These are phyloP conservation scores for Epizoanthus illoricatus DNA, from an alignment of 92 coral and sea anemone genomes.

Conservation along the genomic window DNA sequence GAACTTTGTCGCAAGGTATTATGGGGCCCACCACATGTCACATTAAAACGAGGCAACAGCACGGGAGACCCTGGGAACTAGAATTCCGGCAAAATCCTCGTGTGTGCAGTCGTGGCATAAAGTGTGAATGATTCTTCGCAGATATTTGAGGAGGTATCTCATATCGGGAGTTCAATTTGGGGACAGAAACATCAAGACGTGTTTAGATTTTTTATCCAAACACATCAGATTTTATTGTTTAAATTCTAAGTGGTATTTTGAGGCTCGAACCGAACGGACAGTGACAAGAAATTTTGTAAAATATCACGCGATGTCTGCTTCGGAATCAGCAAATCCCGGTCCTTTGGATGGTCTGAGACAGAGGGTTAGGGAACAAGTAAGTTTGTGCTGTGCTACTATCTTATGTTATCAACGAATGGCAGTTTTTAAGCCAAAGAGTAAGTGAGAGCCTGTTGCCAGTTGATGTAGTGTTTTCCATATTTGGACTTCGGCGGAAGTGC, in stretches of 20 bases:
- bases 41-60: slow-evolving; percentile 20
- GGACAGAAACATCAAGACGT: not conserved
- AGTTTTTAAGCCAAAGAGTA: too few species aligned
- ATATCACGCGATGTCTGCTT: slow-evolving; percentile 36
- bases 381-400: not conserved
- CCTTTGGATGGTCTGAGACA: slow-evolving; percentile 26
- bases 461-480: too few species aligned
- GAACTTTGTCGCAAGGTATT: not conserved
- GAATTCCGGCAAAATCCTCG: slow-evolving; percentile 21
- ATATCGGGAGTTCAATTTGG: slow-evolving; percentile 16
- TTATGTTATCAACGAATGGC: too few species aligned
- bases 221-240: slow-evolving; percentile 7
- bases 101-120: slow-evolving; percentile 34
- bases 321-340: slow-evolving; percentile 24
- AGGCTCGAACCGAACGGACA: not conserved
- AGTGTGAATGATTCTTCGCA: slow-evolving; percentile 40
- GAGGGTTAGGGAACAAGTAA: slow-evolving; percentile 39
- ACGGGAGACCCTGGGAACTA: slow-evolving; percentile 29
- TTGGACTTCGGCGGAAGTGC: too few species aligned
- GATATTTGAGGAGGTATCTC: slow-evolving; percentile 22
- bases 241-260: slow-evolving; percentile 10
- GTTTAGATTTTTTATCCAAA: slow-evolving; percentile 1
- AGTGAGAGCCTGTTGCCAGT: too few species aligned
- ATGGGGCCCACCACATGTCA: slow-evolving; percentile 9
- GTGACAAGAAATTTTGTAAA: slow-evolving; percentile 14